Conservation (phyloP, 2,888 invertebrate species). For the Beris chalybata region DNA sequence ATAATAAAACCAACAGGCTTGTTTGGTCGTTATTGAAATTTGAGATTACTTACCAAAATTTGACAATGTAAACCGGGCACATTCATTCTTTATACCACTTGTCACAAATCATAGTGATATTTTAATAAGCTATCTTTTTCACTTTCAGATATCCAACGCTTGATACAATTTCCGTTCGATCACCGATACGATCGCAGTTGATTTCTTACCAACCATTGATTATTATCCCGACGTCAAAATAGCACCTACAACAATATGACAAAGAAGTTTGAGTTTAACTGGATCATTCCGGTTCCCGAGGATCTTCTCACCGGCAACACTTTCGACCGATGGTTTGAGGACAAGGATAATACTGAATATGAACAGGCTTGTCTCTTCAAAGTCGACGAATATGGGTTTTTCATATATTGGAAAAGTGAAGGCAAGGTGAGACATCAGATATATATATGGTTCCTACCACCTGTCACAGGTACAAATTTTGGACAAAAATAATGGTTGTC, state of each 20-base stretch:
- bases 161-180: too few species aligned
- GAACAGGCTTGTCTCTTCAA: conserved; percentile 88
- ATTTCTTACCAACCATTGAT: conserved; percentile 2
- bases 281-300: conserved; percentile 94
- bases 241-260: conserved; percentile 69
- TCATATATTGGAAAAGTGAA: conserved; percentile 98
- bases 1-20: too few species aligned
- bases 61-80: too few species aligned
- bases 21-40: too few species aligned
- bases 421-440: conserved; percentile 72
- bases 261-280: conserved; percentile 98
- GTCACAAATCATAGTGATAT: too few species aligned
- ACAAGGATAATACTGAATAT: conserved; percentile 87
- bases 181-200: not conserved
- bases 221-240: conserved; percentile 15
- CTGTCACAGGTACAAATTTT: not conserved
- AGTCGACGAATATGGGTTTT: conserved; percentile 97
- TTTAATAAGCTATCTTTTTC: too few species aligned
- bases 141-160: too few species aligned
- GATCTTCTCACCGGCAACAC: conserved; percentile 75
- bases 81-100: too few species aligned
- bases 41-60: too few species aligned
- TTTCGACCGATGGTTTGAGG: conserved; percentile 98
- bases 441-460: not conserved
- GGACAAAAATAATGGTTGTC: not conserved